Evolutionary conservation across 2,113 vertebrate genomes (phyloP).

Genomic region (Eulacestoma nigropectus): DNA sequence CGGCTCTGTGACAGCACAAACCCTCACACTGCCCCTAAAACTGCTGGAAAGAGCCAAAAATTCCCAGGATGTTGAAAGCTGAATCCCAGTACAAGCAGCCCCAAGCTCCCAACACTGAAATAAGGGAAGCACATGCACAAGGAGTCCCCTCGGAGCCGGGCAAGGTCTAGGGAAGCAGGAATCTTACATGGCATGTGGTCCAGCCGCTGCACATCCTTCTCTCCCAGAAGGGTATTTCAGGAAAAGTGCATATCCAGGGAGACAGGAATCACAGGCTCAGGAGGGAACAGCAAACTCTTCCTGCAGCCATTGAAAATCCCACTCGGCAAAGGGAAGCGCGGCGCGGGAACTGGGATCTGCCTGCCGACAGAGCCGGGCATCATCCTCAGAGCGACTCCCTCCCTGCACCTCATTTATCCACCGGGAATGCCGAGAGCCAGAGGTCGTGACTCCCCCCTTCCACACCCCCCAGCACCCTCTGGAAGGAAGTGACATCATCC

Average conservation of each 20-base stretch:
- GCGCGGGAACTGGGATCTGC: background rate
- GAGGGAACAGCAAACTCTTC: conserved; percentile 42
- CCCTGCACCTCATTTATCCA: background rate
- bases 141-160: background rate
- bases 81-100: background rate
- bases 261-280: background rate
- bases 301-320: conserved; percentile 19
- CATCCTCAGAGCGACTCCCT: background rate
- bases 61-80: background rate
- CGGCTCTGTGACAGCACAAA: background rate
- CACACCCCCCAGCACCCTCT: conserved; percentile 31
- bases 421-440: background rate
- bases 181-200: conserved; percentile 63
- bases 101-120: background rate
- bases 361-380: background rate
- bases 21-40: background rate
- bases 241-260: conserved; percentile 18
- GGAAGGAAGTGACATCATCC: conserved; percentile 76
- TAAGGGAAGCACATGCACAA: background rate
- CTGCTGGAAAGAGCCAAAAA: background rate
- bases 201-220: conserved; percentile 41
- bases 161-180: background rate
- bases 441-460: conserved; percentile 65
- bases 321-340: background rate
- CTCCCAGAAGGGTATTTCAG: background rate